Conservation (phyloP, 2,113 vertebrate species). For the Mirounga angustirostris region DNA sequence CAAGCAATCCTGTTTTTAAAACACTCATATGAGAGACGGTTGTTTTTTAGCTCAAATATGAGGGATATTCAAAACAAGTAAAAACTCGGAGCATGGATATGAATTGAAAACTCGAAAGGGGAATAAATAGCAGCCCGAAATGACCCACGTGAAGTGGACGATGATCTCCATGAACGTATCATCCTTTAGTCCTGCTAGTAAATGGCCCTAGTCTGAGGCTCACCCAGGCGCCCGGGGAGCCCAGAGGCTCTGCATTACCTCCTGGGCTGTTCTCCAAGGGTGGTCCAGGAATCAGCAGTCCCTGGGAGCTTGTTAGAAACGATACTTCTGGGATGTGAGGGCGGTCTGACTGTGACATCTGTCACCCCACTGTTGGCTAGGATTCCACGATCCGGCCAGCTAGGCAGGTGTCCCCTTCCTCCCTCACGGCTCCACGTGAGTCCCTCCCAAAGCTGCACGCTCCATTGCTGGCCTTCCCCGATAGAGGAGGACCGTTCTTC, state of each 20-base stretch:
- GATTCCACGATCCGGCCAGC: not conserved
- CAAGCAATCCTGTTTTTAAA: not conserved
- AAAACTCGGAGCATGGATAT: not conserved
- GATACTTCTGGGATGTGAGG: not conserved
- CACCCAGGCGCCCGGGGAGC: not conserved
- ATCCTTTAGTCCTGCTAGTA: not conserved
- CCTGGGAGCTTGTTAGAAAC: not conserved
- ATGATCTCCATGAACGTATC: rapidly evolving
- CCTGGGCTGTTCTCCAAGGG: not conserved
- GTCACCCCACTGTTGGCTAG: not conserved
- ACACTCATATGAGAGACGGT: not conserved
- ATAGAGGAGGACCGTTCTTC: not conserved
- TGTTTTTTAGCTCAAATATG: conserved; percentile 9
- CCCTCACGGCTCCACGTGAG: not conserved
- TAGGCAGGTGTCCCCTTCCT: not conserved
- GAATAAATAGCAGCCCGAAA: not conserved
- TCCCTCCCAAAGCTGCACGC: not conserved
- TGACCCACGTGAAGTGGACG: rapidly evolving
- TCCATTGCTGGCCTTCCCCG: not conserved
- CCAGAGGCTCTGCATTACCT: not conserved
- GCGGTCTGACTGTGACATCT: not conserved
- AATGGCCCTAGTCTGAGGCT: not conserved
- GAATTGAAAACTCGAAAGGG: not conserved
- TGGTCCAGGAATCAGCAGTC: not conserved
- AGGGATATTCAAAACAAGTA: conserved; percentile 31